These are phyloP conservation scores for Caenorhabditis angaria DNA, from an alignment of 2,888 invertebrate genomes.

Conservation along the genomic window DNA sequence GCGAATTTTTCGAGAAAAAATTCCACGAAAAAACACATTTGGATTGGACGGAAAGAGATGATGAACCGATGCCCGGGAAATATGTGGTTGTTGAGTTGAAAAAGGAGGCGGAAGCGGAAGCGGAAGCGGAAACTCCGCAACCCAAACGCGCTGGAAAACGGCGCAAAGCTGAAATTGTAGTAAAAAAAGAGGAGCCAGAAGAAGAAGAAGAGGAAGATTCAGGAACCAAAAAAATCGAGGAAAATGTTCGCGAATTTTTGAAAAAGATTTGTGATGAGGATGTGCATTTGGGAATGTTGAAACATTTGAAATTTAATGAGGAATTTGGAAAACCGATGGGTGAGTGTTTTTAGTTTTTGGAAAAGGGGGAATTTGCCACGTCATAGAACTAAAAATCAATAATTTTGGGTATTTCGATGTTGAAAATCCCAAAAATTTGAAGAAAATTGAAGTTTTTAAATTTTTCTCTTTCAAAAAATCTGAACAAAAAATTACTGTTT, in stretches of 20 bases:
- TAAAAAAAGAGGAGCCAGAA: conserved; percentile 14
- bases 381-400: no score
- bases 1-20: conserved; percentile 25
- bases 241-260: conserved; percentile 28
- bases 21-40: conserved; percentile 33
- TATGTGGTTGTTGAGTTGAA: conserved; percentile 39
- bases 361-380: not conserved
- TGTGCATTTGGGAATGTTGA: conserved; percentile 33
- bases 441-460: no score
- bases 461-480: no score
- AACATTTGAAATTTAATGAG: conserved; percentile 40
- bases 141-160: no score
- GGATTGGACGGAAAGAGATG: conserved; percentile 26
- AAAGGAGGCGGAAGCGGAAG: no score
- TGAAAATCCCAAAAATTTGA: no score
- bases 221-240: not conserved
- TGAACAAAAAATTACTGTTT: no score
- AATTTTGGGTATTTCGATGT: no score
- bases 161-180: no score
- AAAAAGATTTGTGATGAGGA: conserved; percentile 41
- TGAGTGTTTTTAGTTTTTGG: not conserved
- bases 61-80: conserved; percentile 27
- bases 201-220: conserved; percentile 9
- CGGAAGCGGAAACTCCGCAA: no score
- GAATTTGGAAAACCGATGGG: conserved; percentile 25